A percentile compares a stretch with the other conserved stretches of the same genome.
Evolutionary conservation across 2,888 invertebrate genomes (phyloP).

Genomic region (Mimas tiliae): DNA sequence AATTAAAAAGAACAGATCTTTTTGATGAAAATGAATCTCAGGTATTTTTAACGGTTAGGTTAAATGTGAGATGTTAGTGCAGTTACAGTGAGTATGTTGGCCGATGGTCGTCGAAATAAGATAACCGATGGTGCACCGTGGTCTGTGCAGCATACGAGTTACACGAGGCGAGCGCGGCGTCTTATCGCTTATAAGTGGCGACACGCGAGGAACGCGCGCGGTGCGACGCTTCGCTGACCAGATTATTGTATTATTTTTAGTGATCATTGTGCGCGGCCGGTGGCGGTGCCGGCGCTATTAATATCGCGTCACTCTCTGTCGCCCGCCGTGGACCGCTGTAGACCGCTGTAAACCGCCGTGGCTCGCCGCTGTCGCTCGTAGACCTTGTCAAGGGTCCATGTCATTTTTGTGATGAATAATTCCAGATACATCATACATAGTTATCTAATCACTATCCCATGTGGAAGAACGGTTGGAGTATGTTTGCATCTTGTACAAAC

Average conservation of each 20-base stretch:
- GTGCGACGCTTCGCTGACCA: conserved; percentile 41
- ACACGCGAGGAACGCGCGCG: background rate
- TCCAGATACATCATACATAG: background rate
- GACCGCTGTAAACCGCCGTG: background rate
- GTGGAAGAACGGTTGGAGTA: background rate
- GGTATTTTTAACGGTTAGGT: no score
- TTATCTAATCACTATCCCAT: background rate
- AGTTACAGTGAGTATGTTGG: no score
- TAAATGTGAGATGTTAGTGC: no score
- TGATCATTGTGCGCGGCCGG: conserved; percentile 41
- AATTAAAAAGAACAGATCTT: no score
- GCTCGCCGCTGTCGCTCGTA: conserved; percentile 7
- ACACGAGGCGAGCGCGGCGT: no score
- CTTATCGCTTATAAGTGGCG: no score
- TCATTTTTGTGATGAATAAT: background rate
- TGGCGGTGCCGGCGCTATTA: conserved; percentile 31
- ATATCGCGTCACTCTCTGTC: conserved; percentile 20
- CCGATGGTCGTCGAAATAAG: no score
- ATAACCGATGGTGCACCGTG: no score
- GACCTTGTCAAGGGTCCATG: conserved; percentile 15
- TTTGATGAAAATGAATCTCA: no score
- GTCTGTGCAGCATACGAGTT: no score
- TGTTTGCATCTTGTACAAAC: no score
- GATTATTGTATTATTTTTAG: conserved; percentile 58
- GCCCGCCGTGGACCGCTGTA: background rate